Percentiles rank a stretch among this genome's conserved stretches.
phyloP scores from a whole-genome alignment of 1,140 invertebrate genomes.

The Aphidius ervi region DNA sequence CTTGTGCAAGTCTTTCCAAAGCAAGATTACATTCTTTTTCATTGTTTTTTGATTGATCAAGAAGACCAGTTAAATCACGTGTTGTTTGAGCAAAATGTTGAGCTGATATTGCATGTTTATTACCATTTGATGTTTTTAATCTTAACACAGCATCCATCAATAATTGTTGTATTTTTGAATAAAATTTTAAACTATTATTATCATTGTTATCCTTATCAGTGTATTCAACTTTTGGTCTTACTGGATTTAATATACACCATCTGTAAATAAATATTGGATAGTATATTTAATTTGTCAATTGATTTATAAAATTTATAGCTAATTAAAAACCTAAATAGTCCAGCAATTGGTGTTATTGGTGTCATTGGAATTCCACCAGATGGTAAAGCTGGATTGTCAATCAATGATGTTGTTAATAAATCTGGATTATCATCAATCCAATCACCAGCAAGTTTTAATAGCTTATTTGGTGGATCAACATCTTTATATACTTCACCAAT shows the following conservation, averaged over 20 bases:
- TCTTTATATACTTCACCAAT: constrained; percentile 70
- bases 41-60: constrained; percentile 32
- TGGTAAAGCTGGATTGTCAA: constrained; percentile 65
- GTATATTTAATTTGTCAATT: neutral
- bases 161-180: constrained; percentile 49
- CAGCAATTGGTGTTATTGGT: constrained; percentile 73
- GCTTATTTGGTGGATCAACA: constrained; percentile 41
- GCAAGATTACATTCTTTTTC: constrained; percentile 37
- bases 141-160: constrained; percentile 49
- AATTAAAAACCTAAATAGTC: constrained; percentile 55
- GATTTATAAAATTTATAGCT: neutral
- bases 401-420: constrained; percentile 67
- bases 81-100: constrained; percentile 48
- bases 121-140: constrained; percentile 41
- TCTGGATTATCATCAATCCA: constrained; percentile 59
- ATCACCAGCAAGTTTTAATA: constrained; percentile 43
- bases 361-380: constrained; percentile 77
- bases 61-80: constrained; percentile 31
- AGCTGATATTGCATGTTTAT: constrained; percentile 50
- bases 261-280: constrained; percentile 24
- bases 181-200: constrained; percentile 37
- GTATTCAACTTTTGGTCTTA: constrained; percentile 26
- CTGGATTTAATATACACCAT: constrained; percentile 48
- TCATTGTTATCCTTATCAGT: constrained; percentile 26
- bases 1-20: constrained; percentile 71